Evolutionary conservation across 2,888 invertebrate genomes (phyloP).

Genomic region (Hypolimnas misippus): DNA sequence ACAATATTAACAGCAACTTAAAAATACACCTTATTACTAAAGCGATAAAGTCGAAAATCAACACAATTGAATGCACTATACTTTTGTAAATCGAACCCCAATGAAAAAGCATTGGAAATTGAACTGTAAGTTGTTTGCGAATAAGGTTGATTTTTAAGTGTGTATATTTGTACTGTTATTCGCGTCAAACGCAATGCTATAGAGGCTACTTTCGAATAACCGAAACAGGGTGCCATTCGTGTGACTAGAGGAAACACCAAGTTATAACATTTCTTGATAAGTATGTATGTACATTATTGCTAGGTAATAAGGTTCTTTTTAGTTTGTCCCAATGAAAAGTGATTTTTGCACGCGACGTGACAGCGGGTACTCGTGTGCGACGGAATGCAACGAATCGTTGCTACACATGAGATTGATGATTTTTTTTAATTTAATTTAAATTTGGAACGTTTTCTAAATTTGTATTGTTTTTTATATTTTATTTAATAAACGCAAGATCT

Average conservation of each 20-base stretch:
- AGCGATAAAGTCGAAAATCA: neutral
- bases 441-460: neutral
- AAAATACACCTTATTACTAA: conserved; percentile 4
- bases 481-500: too few relatives aligned
- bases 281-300: neutral
- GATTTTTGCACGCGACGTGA: conserved; percentile 46
- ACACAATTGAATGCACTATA: neutral
- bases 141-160: conserved; percentile 19
- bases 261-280: conserved; percentile 4
- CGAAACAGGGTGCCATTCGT: conserved; percentile 27
- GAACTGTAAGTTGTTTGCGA: fast-evolving
- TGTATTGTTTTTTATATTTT: neutral
- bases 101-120: conserved; percentile 11
- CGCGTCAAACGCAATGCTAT: conserved; percentile 30
- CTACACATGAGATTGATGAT: conserved; percentile 30
- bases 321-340: neutral
- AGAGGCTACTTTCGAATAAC: conserved; percentile 42
- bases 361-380: conserved; percentile 73
- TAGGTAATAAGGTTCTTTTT: neutral
- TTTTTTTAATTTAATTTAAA: conserved; percentile 9
- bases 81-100: conserved; percentile 12
- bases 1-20: conserved; percentile 13
- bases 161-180: conserved; percentile 34
- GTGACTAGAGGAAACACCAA: conserved; percentile 31
- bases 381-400: conserved; percentile 69